Base-by-base conservation (phyloP, 2,797 vertebrate species). In the Gadopsis bispinosus region DNA sequence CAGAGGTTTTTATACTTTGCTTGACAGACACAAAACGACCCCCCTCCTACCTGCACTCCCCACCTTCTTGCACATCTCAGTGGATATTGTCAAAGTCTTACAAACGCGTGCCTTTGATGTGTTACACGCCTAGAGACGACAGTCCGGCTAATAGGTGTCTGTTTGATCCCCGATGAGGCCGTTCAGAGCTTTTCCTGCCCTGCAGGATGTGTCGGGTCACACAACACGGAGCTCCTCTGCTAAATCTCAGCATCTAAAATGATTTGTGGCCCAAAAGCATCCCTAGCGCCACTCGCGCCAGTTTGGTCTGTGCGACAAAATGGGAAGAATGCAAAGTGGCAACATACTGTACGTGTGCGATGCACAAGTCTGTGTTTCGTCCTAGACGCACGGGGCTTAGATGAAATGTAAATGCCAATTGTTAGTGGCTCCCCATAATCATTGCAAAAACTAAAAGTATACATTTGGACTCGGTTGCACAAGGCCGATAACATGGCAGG, bases 51-150 rank as follows among this genome's bases (percentile, higher is more conserved):
- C 26, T 26, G 26, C 26, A 26, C 39, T 19, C 55, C 80, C 60
- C 81, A 45, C 80, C 71, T 19, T 48, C 48, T 11, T 22, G 29
- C 79, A 22, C 73, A 73, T 37, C 61, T 67, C 71, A 29, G 26
- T 79, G 68, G 69, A 73, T 67, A 55, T 73, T 48, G 69, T 43
- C 39, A 51, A 54, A 54, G 45, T 35, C 67, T 83, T 61, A 80
- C 84, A 69, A 82, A 88, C 83, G 63, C 80, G 77, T 90, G 88
- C 29, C 91, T 93, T 93, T 94, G 91, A 93, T 87, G 89, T 90
- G 72, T 20, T 22, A 41, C 70, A 71, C 80, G 77, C 81, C 83
- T 82, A 41, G 80, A 73, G 76, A 77, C 54, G 41, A 50, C 78
- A 55, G 83, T 37, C 50, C 69, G 37, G 51, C 56, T 86, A 87